A percentile compares a stretch with the other conserved stretches of the same genome.
These are phyloP conservation scores for Eulemur albifrons DNA, from an alignment of 2,797 vertebrate genomes.

Conservation along the genomic window DNA sequence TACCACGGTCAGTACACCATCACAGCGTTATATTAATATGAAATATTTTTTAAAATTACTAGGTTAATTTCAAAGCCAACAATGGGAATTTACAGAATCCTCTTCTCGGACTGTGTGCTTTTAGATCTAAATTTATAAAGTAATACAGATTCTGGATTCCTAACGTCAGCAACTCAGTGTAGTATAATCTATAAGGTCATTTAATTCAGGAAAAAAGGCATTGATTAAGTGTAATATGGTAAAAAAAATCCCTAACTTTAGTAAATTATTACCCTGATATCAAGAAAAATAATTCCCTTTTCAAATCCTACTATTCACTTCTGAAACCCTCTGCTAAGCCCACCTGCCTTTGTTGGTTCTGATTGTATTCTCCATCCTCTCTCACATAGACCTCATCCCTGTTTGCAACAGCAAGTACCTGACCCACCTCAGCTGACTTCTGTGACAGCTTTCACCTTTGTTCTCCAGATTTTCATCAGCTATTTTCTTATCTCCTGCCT, in stretches of 20 bases:
- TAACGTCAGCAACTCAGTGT: background rate
- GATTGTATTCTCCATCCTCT: background rate
- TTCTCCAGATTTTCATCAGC: background rate
- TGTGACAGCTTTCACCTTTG: background rate
- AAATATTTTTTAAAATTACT: background rate
- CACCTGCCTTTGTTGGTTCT: background rate
- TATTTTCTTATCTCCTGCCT: background rate
- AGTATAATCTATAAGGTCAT: background rate
- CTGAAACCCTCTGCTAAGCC: background rate
- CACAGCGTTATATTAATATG: background rate
- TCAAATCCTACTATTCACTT: background rate
- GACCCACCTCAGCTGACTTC: background rate
- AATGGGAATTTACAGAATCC: background rate
- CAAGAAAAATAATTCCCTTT: background rate
- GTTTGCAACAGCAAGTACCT: background rate
- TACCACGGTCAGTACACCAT: background rate
- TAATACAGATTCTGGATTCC: background rate
- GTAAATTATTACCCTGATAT: background rate
- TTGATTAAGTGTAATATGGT: background rate
- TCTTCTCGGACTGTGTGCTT: background rate
- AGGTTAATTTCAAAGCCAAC: background rate
- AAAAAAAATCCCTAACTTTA: slow-evolving; percentile 1
- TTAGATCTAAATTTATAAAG: background rate
- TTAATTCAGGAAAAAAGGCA: background rate
- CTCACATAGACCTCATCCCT: background rate